Evolutionary conservation across 2,888 invertebrate species (phyloP).

Genomic region (Tetheella fluctuosa): DNA sequence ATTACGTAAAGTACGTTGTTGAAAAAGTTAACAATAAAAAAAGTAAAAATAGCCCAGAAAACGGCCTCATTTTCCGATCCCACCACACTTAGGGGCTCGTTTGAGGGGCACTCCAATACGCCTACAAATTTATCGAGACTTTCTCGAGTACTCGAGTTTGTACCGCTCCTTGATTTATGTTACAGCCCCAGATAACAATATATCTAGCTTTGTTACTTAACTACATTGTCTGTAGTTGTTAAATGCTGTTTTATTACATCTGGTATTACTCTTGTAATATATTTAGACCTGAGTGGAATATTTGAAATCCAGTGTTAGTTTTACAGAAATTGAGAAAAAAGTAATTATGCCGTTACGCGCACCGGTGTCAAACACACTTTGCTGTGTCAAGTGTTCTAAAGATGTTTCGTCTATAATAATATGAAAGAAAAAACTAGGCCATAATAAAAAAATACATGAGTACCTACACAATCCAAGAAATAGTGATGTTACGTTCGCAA

Average conservation of each 20-base stretch:
- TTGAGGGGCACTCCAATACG: slow-evolving; percentile 8
- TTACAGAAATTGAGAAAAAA: too few species aligned
- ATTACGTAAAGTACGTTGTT: not conserved
- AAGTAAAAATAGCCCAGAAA: not conserved
- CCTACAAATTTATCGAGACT: slow-evolving; percentile 5
- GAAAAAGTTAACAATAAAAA: slow-evolving; percentile 8
- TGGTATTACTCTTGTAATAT: not conserved
- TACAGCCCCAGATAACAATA: not conserved
- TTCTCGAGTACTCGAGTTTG: not conserved
- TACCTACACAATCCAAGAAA: too few species aligned
- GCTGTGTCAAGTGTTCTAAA: too few species aligned
- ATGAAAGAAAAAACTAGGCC: too few species aligned
- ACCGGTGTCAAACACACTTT: too few species aligned
- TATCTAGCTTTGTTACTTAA: slow-evolving; percentile 3
- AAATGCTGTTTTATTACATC: not conserved
- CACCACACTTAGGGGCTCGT: not conserved
- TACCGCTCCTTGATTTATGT: slow-evolving; percentile 5
- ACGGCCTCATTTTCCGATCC: slow-evolving; percentile 5
- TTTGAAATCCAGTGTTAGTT: not conserved
- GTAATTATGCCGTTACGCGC: too few species aligned
- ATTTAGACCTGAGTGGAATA: not conserved
- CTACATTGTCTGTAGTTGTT: not conserved
- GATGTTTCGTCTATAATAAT: too few species aligned
- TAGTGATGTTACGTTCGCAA: too few species aligned
- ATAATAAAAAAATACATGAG: too few species aligned